A percentile compares a stretch with the other conserved stretches of the same genome.
These are phyloP conservation scores for Sylvia atricapilla DNA, from an alignment of 2,113 vertebrate species.

Conservation along the genomic window DNA sequence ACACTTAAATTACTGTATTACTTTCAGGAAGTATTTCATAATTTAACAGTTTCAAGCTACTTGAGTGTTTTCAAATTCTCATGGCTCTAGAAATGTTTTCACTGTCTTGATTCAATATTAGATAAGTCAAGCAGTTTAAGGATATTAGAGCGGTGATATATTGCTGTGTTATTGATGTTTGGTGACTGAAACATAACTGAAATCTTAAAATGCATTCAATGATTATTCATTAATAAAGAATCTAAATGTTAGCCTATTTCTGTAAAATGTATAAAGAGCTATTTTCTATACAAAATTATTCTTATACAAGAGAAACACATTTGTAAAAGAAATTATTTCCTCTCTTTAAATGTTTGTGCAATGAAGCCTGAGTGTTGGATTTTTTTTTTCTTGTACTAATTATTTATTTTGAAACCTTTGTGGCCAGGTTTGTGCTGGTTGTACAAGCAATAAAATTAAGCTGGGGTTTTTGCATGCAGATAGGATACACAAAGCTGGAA, in stretches of 20 bases:
- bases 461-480: not conserved
- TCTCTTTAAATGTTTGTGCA: conserved; percentile 72
- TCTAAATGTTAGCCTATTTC: conserved; percentile 31
- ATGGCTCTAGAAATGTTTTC: conserved; percentile 1
- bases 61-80: conserved; percentile 20
- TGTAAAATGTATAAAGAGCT: conserved; percentile 69
- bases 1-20: not conserved
- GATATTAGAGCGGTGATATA: not conserved
- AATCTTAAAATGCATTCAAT: not conserved
- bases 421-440: conserved; percentile 14
- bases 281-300: conserved; percentile 80
- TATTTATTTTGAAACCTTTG: conserved; percentile 56
- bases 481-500: not conserved
- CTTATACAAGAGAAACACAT: conserved; percentile 68
- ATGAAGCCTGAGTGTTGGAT: conserved; percentile 54
- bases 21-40: conserved; percentile 22
- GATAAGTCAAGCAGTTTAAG: not conserved
- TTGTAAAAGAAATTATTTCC: conserved; percentile 71
- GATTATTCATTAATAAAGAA: not conserved
- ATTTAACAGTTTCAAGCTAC: conserved; percentile 10
- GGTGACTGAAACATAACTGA: not conserved
- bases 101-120: not conserved
- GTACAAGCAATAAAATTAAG: conserved; percentile 43
- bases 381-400: conserved; percentile 61
- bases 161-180: not conserved